phyloP scores from a whole-genome alignment of 2,888 invertebrate species.

The Phorcus lineatus region DNA sequence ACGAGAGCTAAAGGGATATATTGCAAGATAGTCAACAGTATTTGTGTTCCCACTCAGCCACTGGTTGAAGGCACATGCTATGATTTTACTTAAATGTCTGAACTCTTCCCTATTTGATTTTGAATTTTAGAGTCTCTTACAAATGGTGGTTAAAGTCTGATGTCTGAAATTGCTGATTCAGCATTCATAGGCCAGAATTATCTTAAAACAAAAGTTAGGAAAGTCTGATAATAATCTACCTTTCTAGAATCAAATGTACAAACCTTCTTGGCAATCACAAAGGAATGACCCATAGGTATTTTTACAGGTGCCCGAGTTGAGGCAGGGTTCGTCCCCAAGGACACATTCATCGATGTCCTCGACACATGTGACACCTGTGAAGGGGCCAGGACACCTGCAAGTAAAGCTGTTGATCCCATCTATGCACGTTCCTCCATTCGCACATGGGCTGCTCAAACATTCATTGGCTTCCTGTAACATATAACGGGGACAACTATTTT shows the following conservation, averaged over 20 bases:
- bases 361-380: conserved; percentile 43
- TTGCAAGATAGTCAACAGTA: too few relatives aligned
- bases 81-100: too few relatives aligned
- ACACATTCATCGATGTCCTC: conserved; percentile 49
- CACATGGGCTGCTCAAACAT: conserved; percentile 50
- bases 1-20: too few relatives aligned
- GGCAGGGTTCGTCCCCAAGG: conserved; percentile 41
- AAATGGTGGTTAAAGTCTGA: too few relatives aligned
- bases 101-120: too few relatives aligned
- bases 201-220: too few relatives aligned
- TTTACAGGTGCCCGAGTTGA: conserved; percentile 51
- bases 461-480: conserved; percentile 32
- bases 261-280: conserved; percentile 53
- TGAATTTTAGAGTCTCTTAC: too few relatives aligned
- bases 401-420: conserved; percentile 43
- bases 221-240: too few relatives aligned
- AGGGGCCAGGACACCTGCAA: conserved; percentile 47
- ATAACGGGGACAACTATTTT: neutral
- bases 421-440: conserved; percentile 50
- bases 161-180: too few relatives aligned
- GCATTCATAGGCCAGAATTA: too few relatives aligned
- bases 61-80: too few relatives aligned
- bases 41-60: too few relatives aligned
- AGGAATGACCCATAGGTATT: conserved; percentile 43
- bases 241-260: neutral